Conservation (phyloP, 2,797 vertebrate genomes). For the Bradypodion pumilum region DNA sequence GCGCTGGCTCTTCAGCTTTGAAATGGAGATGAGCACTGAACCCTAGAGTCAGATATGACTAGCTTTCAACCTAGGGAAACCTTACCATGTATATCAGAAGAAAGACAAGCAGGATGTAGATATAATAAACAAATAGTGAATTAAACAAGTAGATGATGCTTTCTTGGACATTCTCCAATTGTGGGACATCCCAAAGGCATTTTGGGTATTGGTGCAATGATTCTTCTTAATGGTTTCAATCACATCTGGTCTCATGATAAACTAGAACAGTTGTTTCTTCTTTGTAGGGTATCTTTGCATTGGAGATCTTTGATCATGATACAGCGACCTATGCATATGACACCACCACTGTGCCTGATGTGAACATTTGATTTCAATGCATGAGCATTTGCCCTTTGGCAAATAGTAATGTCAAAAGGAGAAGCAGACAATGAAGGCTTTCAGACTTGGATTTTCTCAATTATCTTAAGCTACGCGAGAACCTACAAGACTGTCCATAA, state of each 20-base stretch:
- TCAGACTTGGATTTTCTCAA: neutral
- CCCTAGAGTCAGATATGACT: too few species aligned
- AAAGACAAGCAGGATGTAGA: too few species aligned
- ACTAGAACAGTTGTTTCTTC: neutral
- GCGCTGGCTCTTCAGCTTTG: too few species aligned
- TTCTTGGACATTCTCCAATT: neutral
- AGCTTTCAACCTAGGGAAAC: too few species aligned
- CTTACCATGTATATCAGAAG: too few species aligned
- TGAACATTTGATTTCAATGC: neutral
- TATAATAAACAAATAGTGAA: too few species aligned
- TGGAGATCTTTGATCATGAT: neutral
- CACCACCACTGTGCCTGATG: neutral
- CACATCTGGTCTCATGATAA: neutral
- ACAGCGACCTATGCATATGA: neutral
- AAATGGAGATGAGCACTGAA: too few species aligned
- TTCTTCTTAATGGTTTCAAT: neutral
- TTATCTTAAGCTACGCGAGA: neutral
- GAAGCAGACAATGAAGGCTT: slow-evolving; percentile 3
- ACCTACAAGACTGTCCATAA: neutral
- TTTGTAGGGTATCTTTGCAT: neutral
- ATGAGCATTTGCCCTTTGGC: neutral
- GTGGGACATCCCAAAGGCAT: neutral
- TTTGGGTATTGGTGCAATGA: neutral
- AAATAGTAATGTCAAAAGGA: neutral
- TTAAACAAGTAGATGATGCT: too few species aligned